phyloP scores from a whole-genome alignment of 2,113 vertebrate species.

The Bujurquina vittata region DNA sequence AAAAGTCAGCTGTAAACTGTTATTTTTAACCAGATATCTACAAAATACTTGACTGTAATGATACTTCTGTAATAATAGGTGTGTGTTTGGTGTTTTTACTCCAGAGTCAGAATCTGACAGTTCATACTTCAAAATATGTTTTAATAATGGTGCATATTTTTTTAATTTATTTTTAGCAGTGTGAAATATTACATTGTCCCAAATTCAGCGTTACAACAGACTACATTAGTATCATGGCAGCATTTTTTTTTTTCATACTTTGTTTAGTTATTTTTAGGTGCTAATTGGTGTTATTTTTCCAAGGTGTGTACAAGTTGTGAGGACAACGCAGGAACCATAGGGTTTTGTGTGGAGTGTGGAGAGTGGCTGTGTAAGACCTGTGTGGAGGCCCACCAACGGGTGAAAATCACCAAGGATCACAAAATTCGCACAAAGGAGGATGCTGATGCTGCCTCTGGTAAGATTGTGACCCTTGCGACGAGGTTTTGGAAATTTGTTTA shows the following conservation, averaged over 20 bases:
- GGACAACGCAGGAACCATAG: slow-evolving; percentile 94
- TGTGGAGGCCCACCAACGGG: slow-evolving; percentile 97
- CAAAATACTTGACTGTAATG: not conserved
- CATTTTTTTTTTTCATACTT: not conserved
- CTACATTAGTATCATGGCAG: not conserved
- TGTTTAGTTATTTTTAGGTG: not conserved
- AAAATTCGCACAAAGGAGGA: slow-evolving; percentile 98
- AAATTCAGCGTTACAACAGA: not conserved
- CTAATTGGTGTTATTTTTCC: slow-evolving; percentile 17
- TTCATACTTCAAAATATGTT: not conserved
- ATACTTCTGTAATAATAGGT: not conserved
- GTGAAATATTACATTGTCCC: not conserved
- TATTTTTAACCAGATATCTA: not conserved
- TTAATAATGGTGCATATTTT: not conserved
- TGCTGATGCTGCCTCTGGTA: slow-evolving; percentile 85
- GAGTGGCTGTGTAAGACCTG: slow-evolving; percentile 99
- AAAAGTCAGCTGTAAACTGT: too few species aligned
- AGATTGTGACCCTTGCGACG: slow-evolving; percentile 19
- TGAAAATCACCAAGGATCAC: slow-evolving; percentile 99
- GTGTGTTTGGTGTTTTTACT: not conserved
- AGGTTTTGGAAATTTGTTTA: not conserved
- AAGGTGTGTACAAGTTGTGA: slow-evolving; percentile 99
- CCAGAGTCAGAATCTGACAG: not conserved
- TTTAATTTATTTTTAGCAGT: not conserved
- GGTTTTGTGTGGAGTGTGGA: slow-evolving; percentile 96